Conservation (phyloP, 2,888 invertebrate species). For the Plebejus anna region DNA sequence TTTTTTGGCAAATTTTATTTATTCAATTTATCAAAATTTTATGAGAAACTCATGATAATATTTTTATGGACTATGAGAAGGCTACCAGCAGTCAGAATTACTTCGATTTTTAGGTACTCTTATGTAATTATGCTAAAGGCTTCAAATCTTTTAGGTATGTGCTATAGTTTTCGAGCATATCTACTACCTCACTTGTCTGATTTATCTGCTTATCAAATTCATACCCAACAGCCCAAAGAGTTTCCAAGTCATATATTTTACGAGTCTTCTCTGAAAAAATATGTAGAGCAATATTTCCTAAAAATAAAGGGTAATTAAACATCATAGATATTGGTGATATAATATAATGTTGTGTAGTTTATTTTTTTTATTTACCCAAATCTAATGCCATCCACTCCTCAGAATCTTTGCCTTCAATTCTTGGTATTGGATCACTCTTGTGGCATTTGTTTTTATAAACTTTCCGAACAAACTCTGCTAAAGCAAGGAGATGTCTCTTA, state of each 20-base stretch:
- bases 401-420: constrained; percentile 87
- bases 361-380: constrained; percentile 81
- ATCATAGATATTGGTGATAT: background rate
- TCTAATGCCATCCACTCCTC: constrained; percentile 94
- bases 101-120: background rate
- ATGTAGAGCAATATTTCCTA: constrained; percentile 95
- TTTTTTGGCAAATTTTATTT: constrained; percentile 58
- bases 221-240: constrained; percentile 92
- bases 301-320: constrained; percentile 45
- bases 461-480: constrained; percentile 87
- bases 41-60: background rate
- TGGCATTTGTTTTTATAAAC: constrained; percentile 86
- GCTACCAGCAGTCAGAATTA: background rate
- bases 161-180: constrained; percentile 84
- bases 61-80: background rate
- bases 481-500: constrained; percentile 85
- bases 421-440: constrained; percentile 83
- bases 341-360: background rate
- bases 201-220: constrained; percentile 87
- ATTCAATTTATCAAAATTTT: constrained; percentile 29
- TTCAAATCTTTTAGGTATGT: constrained; percentile 82
- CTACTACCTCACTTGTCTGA: constrained; percentile 80
- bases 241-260: constrained; percentile 90
- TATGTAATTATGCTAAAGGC: constrained; percentile 67
- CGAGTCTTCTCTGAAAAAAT: constrained; percentile 87